phyloP scores from a whole-genome alignment of 2,113 vertebrate species.

The Thunnus thynnus region DNA sequence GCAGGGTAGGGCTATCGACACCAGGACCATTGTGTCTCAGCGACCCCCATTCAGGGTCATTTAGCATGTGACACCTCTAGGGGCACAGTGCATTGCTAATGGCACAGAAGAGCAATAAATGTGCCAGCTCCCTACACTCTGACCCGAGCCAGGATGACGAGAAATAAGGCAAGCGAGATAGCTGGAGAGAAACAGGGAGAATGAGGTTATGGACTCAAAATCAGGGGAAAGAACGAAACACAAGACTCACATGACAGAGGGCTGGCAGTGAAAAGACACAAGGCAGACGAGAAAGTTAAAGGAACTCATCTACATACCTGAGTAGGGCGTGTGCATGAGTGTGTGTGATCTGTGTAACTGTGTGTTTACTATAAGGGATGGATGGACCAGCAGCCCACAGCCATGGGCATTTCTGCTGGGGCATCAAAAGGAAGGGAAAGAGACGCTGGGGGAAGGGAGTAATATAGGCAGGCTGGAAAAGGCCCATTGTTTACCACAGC shows the following conservation, averaged over 20 bases:
- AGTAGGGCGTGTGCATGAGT: constrained; percentile 30
- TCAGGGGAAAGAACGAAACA: neutral
- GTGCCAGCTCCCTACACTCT: constrained; percentile 68
- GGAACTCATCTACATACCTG: constrained; percentile 58
- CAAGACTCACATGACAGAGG: neutral
- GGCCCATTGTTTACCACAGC: constrained; percentile 26
- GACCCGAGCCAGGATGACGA: constrained; percentile 26
- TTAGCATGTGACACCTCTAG: constrained; percentile 83
- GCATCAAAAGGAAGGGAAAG: constrained; percentile 61
- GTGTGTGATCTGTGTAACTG: constrained; percentile 29
- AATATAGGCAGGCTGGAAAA: constrained; percentile 27
- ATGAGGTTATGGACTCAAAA: neutral
- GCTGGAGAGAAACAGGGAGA: neutral
- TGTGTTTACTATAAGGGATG: constrained; percentile 56
- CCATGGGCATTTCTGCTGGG: constrained; percentile 54
- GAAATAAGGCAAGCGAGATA: constrained; percentile 25
- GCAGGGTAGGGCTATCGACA: constrained; percentile 75
- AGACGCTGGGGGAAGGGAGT: constrained; percentile 26
- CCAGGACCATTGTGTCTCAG: constrained; percentile 79
- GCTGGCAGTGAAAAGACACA: neutral
- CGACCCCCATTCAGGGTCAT: constrained; percentile 82
- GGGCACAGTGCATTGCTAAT: constrained; percentile 77
- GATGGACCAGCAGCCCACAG: constrained; percentile 39
- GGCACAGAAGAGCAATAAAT: constrained; percentile 72
- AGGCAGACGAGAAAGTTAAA: constrained; percentile 2